Conservation (phyloP, 1,140 invertebrate species). For the Matsumurasca onukii region DNA sequence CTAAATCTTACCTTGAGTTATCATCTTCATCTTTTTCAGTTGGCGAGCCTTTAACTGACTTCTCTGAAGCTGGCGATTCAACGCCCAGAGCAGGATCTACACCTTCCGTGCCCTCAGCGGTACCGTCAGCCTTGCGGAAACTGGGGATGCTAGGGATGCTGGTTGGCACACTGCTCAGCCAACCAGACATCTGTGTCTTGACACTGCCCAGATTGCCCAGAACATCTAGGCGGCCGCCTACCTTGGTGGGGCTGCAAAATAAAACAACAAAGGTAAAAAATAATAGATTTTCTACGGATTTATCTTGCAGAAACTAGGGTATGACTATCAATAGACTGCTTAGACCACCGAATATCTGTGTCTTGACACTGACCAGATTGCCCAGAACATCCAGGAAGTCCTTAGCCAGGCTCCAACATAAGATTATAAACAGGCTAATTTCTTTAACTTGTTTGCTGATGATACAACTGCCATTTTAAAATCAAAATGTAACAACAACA, state of each 20-base stretch:
- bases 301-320: constrained; percentile 35
- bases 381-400: constrained; percentile 75
- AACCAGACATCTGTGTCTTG: constrained; percentile 71
- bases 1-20: constrained; percentile 72
- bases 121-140: constrained; percentile 29
- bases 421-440: constrained; percentile 15
- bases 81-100: background rate
- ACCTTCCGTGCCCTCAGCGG: background rate
- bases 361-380: constrained; percentile 64
- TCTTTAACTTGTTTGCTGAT: too few relatives aligned
- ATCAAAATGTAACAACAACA: too few relatives aligned
- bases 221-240: constrained; percentile 70
- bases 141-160: constrained; percentile 30
- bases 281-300: too few relatives aligned
- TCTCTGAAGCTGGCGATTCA: constrained; percentile 49
- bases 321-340: constrained; percentile 54
- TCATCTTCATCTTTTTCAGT: constrained; percentile 75
- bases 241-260: constrained; percentile 63
- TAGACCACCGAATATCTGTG: constrained; percentile 71
- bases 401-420: constrained; percentile 61
- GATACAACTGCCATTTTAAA: too few relatives aligned
- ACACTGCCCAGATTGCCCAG: constrained; percentile 64
- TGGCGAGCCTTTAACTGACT: constrained; percentile 51
- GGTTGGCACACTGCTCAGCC: constrained; percentile 63
- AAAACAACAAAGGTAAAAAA: constrained; percentile 17